These are phyloP conservation scores for Epinephelus malabaricus DNA, from an alignment of 2,797 vertebrate genomes.

Conservation along the genomic window DNA sequence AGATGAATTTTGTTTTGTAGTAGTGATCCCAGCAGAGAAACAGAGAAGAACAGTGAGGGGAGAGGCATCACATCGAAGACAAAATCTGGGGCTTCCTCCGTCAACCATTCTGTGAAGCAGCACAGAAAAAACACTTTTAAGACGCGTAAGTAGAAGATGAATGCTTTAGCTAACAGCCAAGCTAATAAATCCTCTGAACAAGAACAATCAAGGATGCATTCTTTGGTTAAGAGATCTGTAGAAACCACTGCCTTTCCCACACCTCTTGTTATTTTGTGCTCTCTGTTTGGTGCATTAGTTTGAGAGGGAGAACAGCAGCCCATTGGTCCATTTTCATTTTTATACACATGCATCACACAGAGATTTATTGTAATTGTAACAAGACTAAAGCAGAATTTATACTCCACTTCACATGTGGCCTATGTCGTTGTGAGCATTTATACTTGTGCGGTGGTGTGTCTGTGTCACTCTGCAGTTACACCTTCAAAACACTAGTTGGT, in stretches of 20 bases:
- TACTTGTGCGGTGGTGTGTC: no score
- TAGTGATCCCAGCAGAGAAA: neutral
- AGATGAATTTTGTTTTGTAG: conserved; percentile 17
- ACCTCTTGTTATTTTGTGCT: neutral
- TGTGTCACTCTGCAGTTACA: no score
- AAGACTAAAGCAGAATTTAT: no score
- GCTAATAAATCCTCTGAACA: neutral
- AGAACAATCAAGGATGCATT: neutral
- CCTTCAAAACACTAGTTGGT: no score
- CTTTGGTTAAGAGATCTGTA: neutral
- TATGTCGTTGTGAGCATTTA: no score
- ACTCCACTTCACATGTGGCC: no score
- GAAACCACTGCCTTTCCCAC: neutral
- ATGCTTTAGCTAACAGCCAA: neutral
- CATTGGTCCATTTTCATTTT: neutral
- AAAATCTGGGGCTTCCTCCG: neutral
- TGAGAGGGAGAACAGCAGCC: neutral
- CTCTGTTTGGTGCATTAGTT: neutral
- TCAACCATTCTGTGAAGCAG: neutral
- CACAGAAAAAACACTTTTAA: neutral
- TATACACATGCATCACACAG: neutral
- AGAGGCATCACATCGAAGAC: neutral
- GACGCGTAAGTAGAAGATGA: conserved; percentile 51
- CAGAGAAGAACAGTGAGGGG: neutral
- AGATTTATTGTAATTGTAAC: no score